Percentiles rank a stretch among this genome's conserved stretches.
Evolutionary conservation across 92 coral and sea anemone species (phyloP).

Genomic region (Zoanthus sociatus): DNA sequence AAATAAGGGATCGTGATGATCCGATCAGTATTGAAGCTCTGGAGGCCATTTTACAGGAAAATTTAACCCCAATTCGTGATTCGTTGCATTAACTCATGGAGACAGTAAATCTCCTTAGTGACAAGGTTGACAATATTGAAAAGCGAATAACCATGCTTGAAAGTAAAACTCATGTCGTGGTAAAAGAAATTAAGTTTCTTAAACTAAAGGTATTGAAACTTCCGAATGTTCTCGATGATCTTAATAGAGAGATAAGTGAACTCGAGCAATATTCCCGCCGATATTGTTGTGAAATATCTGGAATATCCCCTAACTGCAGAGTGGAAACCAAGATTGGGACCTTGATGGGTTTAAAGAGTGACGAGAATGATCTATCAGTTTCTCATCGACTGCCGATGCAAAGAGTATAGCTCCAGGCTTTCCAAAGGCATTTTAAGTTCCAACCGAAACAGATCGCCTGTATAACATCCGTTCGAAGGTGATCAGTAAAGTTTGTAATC

Average conservation of each 20-base stretch:
- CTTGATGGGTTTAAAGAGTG: neutral
- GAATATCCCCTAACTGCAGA: neutral
- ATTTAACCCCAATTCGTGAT: too few relatives aligned
- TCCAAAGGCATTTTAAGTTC: neutral
- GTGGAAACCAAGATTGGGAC: neutral
- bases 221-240: neutral
- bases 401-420: neutral
- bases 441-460: neutral
- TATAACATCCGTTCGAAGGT: neutral
- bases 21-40: neutral
- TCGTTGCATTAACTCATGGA: too few relatives aligned
- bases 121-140: neutral
- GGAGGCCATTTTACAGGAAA: neutral
- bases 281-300: slow-evolving; percentile 22
- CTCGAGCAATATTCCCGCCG: neutral
- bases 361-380: neutral
- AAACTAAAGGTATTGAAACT: slow-evolving; percentile 25
- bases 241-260: neutral
- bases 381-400: neutral
- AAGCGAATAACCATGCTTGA: neutral
- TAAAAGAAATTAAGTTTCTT: slow-evolving; percentile 24
- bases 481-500: neutral
- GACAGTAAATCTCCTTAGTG: too few relatives aligned
- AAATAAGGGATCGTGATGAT: neutral
- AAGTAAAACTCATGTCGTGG: neutral